Evolutionary conservation across 2,797 vertebrate species (phyloP), one percentile per base, ranked within the genome.

Genomic region (Acrossocheilus wenchowensis): DNA sequence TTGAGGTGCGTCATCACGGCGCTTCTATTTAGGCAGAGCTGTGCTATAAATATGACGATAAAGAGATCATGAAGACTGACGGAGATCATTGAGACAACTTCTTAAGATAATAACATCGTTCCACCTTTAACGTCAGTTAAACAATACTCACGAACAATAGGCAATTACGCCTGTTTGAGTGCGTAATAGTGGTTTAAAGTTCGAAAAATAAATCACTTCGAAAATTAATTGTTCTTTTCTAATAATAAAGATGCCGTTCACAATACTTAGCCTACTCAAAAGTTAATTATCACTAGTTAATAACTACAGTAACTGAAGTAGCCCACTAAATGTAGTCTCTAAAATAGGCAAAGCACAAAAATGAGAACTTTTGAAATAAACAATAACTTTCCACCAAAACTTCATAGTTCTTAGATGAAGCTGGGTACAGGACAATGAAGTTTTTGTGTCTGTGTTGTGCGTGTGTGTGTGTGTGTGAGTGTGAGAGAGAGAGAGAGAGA

Each of bases 11-110:
- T 79, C 34, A 64, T 21, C 64, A 12, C 1, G 7, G 75, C 6
- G 74, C 52, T 73, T 87, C 64, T 41, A 62, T 78, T 72, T 50
- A 83, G 34, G 52, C n/a, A 82, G 26, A 45, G 41, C 39, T 48
- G 52, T 26, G 39, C 54, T 43, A 73, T 87, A 83, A 48, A 72
- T 79, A 79, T 30, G 34, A 85, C 2, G 26, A 62, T 8, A 57
- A 23, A 41, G 26, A 26, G 26, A 26, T 26, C 26, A 26, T 26
- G 26, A 26, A 26, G 23, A 73, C 26, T 50, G 30, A 10, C 69
- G 10, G 41, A 81, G 19, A 23, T 41, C 36, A 17, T 5, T 26
- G 50, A 54, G 14, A 39, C 30, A 17, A 62, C 10, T 54, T 52
- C 48, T 57, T 23, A 26, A 41, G 34, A 82, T 39, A 17, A 39